A percentile compares a stretch with the other conserved stretches of the same genome.
These are phyloP conservation scores for Acanthornis magna DNA, from an alignment of 2,797 vertebrate species.

Conservation along the genomic window DNA sequence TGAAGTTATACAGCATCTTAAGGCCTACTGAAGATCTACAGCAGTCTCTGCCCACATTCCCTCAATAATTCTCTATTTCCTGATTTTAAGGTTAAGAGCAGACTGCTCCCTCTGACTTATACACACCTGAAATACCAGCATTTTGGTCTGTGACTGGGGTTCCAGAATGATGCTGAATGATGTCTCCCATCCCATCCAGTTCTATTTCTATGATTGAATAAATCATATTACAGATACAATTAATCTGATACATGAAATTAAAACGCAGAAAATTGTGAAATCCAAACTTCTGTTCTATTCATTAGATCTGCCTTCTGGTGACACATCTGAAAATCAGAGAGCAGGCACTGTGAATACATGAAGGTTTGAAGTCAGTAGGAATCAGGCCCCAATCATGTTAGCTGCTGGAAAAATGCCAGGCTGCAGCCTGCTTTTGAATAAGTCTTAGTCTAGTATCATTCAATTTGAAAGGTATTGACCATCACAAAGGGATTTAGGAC, in stretches of 20 bases:
- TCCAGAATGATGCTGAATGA: not conserved
- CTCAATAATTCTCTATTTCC: not conserved
- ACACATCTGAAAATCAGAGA: not conserved
- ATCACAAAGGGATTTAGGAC: not conserved
- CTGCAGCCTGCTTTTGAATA: not conserved
- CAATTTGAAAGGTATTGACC: not conserved
- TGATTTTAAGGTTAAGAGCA: not conserved
- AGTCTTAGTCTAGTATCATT: not conserved
- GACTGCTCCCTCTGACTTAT: not conserved
- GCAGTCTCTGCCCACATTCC: not conserved
- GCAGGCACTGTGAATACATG: not conserved
- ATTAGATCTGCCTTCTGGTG: not conserved
- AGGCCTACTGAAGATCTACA: not conserved
- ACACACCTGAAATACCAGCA: not conserved
- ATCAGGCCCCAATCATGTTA: not conserved
- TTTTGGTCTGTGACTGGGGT: not conserved
- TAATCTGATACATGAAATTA: not conserved
- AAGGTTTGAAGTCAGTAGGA: not conserved
- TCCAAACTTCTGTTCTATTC: not conserved
- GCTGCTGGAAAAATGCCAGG: not conserved
- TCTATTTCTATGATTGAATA: not conserved
- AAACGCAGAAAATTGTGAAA: not conserved
- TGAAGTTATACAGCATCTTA: not conserved
- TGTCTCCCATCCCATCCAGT: fast-evolving
- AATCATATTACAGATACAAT: not conserved